Base-by-base conservation (phyloP, 2,113 vertebrate species). In the Machaerirhynchus nigripectus region DNA sequence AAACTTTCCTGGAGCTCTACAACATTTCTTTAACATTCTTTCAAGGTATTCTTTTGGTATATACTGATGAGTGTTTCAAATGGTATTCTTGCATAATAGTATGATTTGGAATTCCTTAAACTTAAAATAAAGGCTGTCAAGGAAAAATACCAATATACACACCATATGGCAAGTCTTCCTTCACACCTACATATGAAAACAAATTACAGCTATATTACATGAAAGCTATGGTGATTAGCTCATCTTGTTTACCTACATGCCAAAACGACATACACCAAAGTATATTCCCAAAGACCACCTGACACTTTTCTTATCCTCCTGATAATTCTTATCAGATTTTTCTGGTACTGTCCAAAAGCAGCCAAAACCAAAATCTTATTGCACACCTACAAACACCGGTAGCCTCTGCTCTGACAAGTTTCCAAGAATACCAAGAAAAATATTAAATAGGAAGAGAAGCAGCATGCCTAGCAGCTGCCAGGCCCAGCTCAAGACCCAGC, bases 201-300 rank as follows among this genome's bases (percentile, higher is more conserved):
- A 96, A 93, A 94, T 96, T 96, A 96, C 40, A 76, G 90, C 79
- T 95, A 76, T 30, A 83, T 96, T 89, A 83, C n/a, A 69, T 61
- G 63, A 94, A 96, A 96, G 67, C 42, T 89, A 91, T 31, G 33
- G 50, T 93, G 93, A 94, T 96, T 88, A 96, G 87, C 59, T 82
- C 33, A 82, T 94, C 84, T 95, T 97, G 91, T 95, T 96, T 97
- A 96, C 93, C 84, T 97, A 95, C 89, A 94, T 91, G 93, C 59
- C 90, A 96, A 91, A 93, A 79, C 4, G 15, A 55, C 26, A 67
- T 55, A 85, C 55, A 94, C 74, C 65, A 21, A 80, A 93, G 39
- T 20, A 40, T 47, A 67, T 90, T 94, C 75, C 85, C 71, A 63
- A 87, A 85, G 87, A 91, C 35, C 68, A 90, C 74, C 60, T 31